Evolutionary conservation across 2,797 vertebrate species (phyloP).

Genomic region (Liasis olivaceus): DNA sequence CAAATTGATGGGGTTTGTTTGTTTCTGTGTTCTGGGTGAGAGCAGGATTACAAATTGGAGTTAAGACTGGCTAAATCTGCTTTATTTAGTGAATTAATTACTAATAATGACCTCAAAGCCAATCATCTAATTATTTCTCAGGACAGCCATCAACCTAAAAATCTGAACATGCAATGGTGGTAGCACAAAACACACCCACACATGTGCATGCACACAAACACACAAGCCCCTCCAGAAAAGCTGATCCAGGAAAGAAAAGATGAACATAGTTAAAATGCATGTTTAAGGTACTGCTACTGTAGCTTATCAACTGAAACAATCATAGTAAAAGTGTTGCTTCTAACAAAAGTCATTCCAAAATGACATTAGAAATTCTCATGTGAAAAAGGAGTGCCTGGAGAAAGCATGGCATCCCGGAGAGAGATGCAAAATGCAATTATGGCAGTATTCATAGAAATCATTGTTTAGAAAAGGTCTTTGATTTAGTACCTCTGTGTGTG

Average conservation of each 20-base stretch:
- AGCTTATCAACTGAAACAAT: background rate
- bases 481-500: background rate
- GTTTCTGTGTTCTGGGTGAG: constrained; percentile 49
- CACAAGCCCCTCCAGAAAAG: background rate
- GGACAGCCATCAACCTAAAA: constrained; percentile 34
- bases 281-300: background rate
- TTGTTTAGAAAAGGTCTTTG: background rate
- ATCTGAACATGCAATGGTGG: background rate
- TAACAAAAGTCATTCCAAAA: constrained; percentile 17
- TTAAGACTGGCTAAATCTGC: constrained; percentile 65
- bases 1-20: constrained; percentile 39
- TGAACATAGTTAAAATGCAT: background rate
- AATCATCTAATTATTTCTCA: constrained; percentile 44
- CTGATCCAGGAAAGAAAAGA: background rate
- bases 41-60: constrained; percentile 46
- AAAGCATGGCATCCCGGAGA: background rate
- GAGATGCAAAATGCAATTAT: background rate
- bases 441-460: background rate
- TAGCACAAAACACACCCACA: background rate
- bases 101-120: constrained; percentile 60
- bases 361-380: background rate
- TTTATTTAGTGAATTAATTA: constrained; percentile 62
- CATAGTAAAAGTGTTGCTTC: background rate
- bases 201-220: background rate
- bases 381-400: background rate